Conservation (phyloP, 2,113 vertebrate genomes). For the Mesoclemmys tuberculata region DNA sequence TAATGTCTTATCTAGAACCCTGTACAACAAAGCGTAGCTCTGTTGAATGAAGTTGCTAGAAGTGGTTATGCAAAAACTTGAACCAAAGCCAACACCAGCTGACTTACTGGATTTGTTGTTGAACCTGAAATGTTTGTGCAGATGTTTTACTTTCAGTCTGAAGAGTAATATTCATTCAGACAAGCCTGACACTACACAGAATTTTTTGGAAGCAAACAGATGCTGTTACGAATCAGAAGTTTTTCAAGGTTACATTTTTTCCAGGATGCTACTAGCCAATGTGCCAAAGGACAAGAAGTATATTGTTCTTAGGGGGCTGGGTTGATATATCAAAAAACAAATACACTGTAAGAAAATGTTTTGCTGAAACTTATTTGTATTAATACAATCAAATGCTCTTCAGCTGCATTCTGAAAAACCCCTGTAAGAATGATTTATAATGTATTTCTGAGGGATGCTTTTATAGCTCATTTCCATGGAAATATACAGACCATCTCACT, state of each 20-base stretch:
- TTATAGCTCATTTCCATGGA: background rate
- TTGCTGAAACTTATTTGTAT: background rate
- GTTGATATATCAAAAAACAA: background rate
- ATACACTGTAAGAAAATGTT: background rate
- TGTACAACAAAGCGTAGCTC: background rate
- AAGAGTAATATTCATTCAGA: background rate
- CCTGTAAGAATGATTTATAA: background rate
- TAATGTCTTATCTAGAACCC: background rate
- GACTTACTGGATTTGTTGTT: constrained; percentile 14
- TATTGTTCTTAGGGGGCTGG: background rate
- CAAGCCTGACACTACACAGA: background rate
- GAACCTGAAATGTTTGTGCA: background rate
- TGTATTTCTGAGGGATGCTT: background rate
- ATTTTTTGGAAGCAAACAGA: background rate
- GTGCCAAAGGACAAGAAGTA: background rate
- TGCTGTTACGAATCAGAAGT: background rate
- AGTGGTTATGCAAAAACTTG: constrained; percentile 1
- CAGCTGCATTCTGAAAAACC: background rate
- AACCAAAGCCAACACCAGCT: background rate
- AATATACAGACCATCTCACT: background rate
- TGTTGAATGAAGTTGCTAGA: background rate
- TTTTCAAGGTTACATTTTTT: background rate
- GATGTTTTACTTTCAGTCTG: background rate
- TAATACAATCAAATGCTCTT: fast-evolving
- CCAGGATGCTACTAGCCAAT: fast-evolving